These are phyloP conservation scores for Scolopax bukidnonensis DNA, from an alignment of 2,797 vertebrate genomes.

Conservation along the genomic window DNA sequence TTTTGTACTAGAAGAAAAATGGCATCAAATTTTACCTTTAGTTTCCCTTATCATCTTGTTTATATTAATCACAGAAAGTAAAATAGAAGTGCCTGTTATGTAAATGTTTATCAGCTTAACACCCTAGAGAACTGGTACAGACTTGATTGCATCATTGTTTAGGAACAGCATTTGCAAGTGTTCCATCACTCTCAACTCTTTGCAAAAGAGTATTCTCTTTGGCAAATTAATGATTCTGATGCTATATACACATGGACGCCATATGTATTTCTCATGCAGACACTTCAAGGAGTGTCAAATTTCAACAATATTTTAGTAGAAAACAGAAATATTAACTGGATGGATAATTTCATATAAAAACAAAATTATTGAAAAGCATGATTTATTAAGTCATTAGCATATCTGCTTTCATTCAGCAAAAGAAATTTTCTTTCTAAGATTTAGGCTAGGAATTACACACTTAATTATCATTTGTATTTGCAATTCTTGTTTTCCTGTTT, in stretches of 20 bases:
- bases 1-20: conserved; percentile 16
- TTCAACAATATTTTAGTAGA: conserved; percentile 15
- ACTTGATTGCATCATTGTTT: conserved; percentile 60
- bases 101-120: conserved; percentile 51
- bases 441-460: background rate
- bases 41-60: conserved; percentile 21
- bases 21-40: conserved; percentile 6
- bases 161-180: conserved; percentile 50
- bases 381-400: background rate
- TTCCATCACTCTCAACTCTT: conserved; percentile 18
- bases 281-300: background rate
- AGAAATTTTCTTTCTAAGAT: background rate
- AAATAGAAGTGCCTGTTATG: conserved; percentile 6
- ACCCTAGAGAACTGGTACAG: background rate
- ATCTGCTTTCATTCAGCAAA: background rate
- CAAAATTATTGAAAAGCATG: background rate
- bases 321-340: conserved; percentile 1
- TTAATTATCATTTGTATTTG: background rate
- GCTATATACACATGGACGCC: conserved; percentile 40
- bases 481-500: background rate
- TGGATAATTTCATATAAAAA: conserved; percentile 32
- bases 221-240: conserved; percentile 12
- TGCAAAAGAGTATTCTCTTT: background rate
- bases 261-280: conserved; percentile 12
- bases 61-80: conserved; percentile 38